Conservation (phyloP, 2,797 vertebrate genomes). For the Acanthopagrus latus region DNA sequence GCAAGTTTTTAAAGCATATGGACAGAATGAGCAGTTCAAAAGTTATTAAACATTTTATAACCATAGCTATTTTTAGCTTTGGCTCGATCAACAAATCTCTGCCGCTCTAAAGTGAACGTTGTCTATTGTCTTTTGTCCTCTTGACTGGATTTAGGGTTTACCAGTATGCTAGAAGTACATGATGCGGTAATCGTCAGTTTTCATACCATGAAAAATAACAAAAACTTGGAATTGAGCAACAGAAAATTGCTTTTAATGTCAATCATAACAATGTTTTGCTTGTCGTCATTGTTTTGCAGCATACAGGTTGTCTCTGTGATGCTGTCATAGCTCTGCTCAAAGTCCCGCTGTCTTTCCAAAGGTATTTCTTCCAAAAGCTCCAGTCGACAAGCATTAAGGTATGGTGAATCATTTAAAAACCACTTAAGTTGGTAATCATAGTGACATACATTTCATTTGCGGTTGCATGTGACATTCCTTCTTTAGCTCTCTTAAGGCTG, state of each 20-base stretch:
- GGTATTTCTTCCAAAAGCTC: conserved; percentile 98
- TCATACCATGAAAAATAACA: not conserved
- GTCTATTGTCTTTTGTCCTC: not conserved
- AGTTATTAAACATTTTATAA: too few relatives aligned
- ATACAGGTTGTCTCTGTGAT: conserved; percentile 96
- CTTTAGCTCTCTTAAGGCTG: not conserved
- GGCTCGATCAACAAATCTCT: too few relatives aligned
- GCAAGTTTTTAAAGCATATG: too few relatives aligned
- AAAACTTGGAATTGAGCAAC: not conserved
- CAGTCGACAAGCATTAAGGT: conserved; percentile 99
- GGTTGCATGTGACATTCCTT: not conserved
- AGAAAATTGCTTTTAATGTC: not conserved
- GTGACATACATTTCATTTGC: not conserved
- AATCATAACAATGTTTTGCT: not conserved
- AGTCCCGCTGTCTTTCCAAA: conserved; percentile 97
- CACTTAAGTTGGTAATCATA: not conserved
- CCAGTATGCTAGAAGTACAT: too few relatives aligned
- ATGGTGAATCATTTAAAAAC: conserved; percentile 39
- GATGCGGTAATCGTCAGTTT: too few relatives aligned
- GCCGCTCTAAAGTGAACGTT: not conserved
- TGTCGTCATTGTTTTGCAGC: conserved; percentile 82
- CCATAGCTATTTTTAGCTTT: too few relatives aligned
- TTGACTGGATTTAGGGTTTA: not conserved
- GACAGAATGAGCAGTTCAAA: too few relatives aligned
- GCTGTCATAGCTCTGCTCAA: conserved; percentile 95